Conservation (phyloP, 1,140 invertebrate genomes). For the Dinoponera quadriceps region DNA sequence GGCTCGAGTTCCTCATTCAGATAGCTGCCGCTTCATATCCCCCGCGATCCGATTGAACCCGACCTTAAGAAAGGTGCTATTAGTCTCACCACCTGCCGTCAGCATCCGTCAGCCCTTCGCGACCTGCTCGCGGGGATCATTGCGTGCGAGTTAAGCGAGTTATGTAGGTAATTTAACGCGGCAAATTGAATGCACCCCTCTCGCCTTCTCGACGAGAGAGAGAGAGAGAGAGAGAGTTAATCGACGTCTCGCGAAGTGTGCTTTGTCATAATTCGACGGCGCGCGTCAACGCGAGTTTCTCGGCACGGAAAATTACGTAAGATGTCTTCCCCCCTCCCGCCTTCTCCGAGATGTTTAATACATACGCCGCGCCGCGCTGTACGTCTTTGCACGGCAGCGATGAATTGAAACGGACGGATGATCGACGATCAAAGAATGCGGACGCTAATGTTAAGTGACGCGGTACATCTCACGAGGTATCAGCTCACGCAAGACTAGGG, state of each 20-base stretch:
- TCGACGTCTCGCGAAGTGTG: slow-evolving; percentile 64
- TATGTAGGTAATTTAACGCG: slow-evolving; percentile 56
- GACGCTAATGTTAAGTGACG: slow-evolving; percentile 19
- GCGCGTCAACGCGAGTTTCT: slow-evolving; percentile 23
- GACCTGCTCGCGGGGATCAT: slow-evolving; percentile 35
- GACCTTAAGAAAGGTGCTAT: slow-evolving; percentile 72
- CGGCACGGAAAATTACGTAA: slow-evolving; percentile 46
- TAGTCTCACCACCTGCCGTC: slow-evolving; percentile 71
- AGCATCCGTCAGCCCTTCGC: slow-evolving; percentile 47
- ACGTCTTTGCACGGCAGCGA: background rate
- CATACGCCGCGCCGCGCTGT: background rate
- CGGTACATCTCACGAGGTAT: slow-evolving; percentile 5
- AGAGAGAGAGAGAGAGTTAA: slow-evolving; percentile 66
- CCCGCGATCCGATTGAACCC: slow-evolving; percentile 62
- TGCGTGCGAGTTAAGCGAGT: slow-evolving; percentile 69
- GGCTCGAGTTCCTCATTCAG: slow-evolving; percentile 66
- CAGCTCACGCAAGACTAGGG: slow-evolving; percentile 6
- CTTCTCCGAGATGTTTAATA: background rate
- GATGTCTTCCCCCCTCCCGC: background rate
- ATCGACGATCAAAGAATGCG: slow-evolving; percentile 42
- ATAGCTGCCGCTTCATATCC: slow-evolving; percentile 66
- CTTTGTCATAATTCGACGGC: slow-evolving; percentile 38
- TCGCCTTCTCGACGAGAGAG: no score
- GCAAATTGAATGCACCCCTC: slow-evolving; percentile 66
- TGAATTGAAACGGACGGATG: slow-evolving; percentile 20